A percentile compares a stretch with the other conserved stretches of the same genome.
These are phyloP conservation scores for Xenopus laevis DNA, from an alignment of 2,113 vertebrate species.

Conservation along the genomic window DNA sequence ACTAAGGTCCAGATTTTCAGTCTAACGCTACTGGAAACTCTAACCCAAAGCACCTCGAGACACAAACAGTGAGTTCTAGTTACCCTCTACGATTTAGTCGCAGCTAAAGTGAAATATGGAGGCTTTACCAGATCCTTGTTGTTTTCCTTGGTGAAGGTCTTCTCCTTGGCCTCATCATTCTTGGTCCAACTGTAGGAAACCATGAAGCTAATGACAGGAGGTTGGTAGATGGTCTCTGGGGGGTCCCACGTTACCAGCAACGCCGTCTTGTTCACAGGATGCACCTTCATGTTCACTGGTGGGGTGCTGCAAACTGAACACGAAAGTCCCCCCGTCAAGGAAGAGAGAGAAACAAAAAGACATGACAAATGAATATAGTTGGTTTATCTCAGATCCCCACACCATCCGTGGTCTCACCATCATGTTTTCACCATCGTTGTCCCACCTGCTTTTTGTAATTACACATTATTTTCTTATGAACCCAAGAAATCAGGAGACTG, in stretches of 20 bases:
- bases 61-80: too few relatives aligned
- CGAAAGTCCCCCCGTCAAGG: too few relatives aligned
- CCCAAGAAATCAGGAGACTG: too few relatives aligned
- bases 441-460: too few relatives aligned
- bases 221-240: conserved; percentile 86
- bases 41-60: too few relatives aligned
- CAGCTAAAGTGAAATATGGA: too few relatives aligned
- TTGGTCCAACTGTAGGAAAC: conserved; percentile 96
- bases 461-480: too few relatives aligned
- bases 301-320: conserved; percentile 84
- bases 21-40: too few relatives aligned
- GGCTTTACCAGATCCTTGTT: conserved; percentile 87
- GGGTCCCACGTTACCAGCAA: conserved; percentile 89
- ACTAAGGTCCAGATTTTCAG: too few relatives aligned
- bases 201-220: conserved; percentile 91
- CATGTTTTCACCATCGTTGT: too few relatives aligned
- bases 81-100: too few relatives aligned
- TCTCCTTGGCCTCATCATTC: conserved; percentile 91
- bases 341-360: conserved; percentile 29
- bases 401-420: background rate
- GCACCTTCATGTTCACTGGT: conserved; percentile 93
- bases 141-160: conserved; percentile 87
- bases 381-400: background rate
- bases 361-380: conserved; percentile 11
- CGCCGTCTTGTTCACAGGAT: conserved; percentile 83